Evolutionary conservation across 2,113 vertebrate species (phyloP), one percentile per base, ranked within the genome.

Genomic region (Istiophorus platypterus): DNA sequence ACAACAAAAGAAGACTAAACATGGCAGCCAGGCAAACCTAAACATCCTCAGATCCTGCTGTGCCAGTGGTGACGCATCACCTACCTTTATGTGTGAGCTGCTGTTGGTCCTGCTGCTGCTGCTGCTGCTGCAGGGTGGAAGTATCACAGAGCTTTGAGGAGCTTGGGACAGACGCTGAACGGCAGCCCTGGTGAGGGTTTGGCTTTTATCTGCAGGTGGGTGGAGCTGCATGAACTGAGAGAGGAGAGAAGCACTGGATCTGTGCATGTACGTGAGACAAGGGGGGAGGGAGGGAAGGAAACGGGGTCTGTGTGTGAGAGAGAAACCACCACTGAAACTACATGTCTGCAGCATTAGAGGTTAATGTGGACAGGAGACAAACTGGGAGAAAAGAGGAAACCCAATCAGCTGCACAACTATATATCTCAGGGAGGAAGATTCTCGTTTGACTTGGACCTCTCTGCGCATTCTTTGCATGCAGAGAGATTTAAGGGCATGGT

Each of bases 121-220:
- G 88, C 61, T 83, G 75, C 75, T 75, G 87, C 85, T 82, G 85
- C 88, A 89, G 88, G 89, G 90, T 93, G 92, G 91, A 94, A 92
- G 70, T 68, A 92, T 95, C 92, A 90, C 92, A 93, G 90, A 88
- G 91, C 89, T 93, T 80, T 92, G 91, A 92, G 87, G 92, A 91
- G 93, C 88, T 72, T 92, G 94, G 90, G 93, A 94, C 92, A 92
- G 94, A 93, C 93, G 95, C 94, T 93, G 95, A 94, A 93, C 95
- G 89, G 94, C 94, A 86, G 94, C 93, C 92, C 92, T 94, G 94
- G 94, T 94, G 94, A 95, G 94, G 94, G 91, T 94, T 96, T 96
- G 95, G 97, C 96, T 99, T 99, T 97, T 99, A 99, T 98, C 95
- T 93, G 92, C 95, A 96, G 96, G 96, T 97, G 96, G 98, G 98